Evolutionary conservation across 2,888 invertebrate genomes (phyloP), one percentile per base, ranked within the genome.

Genomic region (Chrysolina oricalcia): DNA sequence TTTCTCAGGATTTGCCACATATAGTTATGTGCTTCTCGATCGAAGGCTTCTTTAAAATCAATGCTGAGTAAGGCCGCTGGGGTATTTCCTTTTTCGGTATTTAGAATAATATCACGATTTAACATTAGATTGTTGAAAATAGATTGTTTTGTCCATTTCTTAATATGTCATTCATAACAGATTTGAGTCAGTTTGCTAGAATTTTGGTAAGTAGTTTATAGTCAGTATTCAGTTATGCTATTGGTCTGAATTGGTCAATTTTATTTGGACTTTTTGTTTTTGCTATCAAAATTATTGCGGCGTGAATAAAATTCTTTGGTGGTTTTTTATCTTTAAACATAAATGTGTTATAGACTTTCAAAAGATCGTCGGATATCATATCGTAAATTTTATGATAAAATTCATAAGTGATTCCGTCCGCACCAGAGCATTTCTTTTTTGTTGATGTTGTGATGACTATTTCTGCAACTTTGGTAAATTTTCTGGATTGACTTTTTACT

Each of bases 311-410:
- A 27, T n/a, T n/a, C n/a, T 35, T n/a, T 23, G 62, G 62, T 23
- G 27, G 13, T 27, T 64, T 64, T 40, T 64, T 64, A 17, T 64
- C 40, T 5, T n/a, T n/a, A n/a, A n/a, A n/a, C n/a, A n/a, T n/a
- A n/a, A n/a, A n/a, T n/a, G n/a, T n/a, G n/a, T n/a, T n/a, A n/a
- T n/a, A n/a, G n/a, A n/a, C n/a, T n/a, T n/a, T n/a, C n/a, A n/a
- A 35, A 8, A 35, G 63, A 19, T 63, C 27, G 35, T n/a, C 27
- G 27, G n/a, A n/a, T n/a, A n/a, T n/a, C n/a, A n/a, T n/a, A n/a
- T n/a, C n/a, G n/a, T n/a, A n/a, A n/a, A n/a, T n/a, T n/a, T n/a
- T n/a, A n/a, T n/a, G n/a, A n/a, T n/a, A n/a, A n/a, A n/a, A n/a
- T n/a, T n/a, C n/a, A n/a, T n/a, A n/a, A n/a, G n/a, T n/a, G n/a